Conservation (phyloP, 2,113 vertebrate genomes). For the Piaya cayana region DNA sequence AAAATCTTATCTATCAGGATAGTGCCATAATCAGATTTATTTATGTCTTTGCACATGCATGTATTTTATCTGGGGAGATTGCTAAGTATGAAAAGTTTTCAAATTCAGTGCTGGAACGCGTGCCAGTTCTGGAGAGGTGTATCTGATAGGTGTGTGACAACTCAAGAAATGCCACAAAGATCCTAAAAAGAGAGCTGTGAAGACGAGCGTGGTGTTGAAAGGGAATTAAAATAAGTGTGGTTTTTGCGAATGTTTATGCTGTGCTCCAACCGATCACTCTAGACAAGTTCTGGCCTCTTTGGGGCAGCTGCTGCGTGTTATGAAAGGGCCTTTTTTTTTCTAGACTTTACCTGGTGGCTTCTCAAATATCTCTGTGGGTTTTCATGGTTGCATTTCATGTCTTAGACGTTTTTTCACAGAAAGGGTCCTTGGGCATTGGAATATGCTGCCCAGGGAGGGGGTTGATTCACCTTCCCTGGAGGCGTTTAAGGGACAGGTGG, state of each 20-base stretch:
- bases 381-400: neutral
- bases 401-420: too few relatives aligned
- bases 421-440: too few relatives aligned
- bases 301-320: neutral
- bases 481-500: too few relatives aligned
- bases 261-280: neutral
- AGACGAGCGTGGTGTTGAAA: neutral
- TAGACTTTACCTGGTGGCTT: neutral
- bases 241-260: rapidly evolving
- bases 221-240: neutral
- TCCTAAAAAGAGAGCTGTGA: neutral
- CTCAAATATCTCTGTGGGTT: neutral
- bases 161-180: neutral
- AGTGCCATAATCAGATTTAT: neutral
- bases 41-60: neutral
- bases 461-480: too few relatives aligned
- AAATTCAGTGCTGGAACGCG: neutral
- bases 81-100: neutral
- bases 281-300: neutral
- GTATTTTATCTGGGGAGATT: neutral
- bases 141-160: neutral
- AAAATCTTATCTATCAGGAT: neutral
- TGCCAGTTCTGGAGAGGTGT: neutral
- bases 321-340: neutral
- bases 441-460: too few relatives aligned